Base-by-base conservation (phyloP, 2,888 invertebrate genomes). In the Drosophila percnosoma region DNA sequence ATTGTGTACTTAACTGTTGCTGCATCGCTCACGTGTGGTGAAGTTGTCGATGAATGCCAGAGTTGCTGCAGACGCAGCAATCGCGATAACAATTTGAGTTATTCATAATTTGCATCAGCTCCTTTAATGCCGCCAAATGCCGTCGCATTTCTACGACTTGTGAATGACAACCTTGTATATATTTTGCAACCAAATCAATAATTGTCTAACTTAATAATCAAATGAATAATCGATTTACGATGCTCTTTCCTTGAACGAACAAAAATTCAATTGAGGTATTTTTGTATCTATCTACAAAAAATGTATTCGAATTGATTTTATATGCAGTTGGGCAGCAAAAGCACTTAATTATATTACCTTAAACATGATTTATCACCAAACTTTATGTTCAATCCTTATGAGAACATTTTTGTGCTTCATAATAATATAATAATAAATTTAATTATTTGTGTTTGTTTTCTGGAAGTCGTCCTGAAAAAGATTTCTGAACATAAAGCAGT, bases 331-430 rank as follows among this genome's bases (percentile, higher is more conserved):
- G 51, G 52, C 48, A 38, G 48, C 60, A 62, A 65, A 42, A 52
- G 42, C 13, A 45, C 29, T 48, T 48, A 31, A 55, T 27, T 48
- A 55, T 65, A 75, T 75, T 77, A 77, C 80, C 80, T 75, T 79
- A 21, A 31, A 55, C 62, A 69, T 65, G 40, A 40, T 27, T 6
- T 33, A 68, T 51, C 34, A 60, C 59, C 79, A 78, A 63, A 49
- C 29, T 53, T 49, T 45, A 51, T 34, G 49, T 53, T 45, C 5
- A 79, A 48, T 48, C 34, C 21, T 36, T 49, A 61, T 55, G 27
- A 42, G 42, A 48, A 59, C 48, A 52, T 62, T 42, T 5, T 33
- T 48, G 2, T 33, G n/a, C n/a, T 49, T 49, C 15, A 10, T 31
- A 31, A 2, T 31, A 10, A 33, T 33, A 4, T 10, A 33, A 10